Base-by-base conservation (phyloP, 2,113 vertebrate species). In the Tychaedon coryphoeus region DNA sequence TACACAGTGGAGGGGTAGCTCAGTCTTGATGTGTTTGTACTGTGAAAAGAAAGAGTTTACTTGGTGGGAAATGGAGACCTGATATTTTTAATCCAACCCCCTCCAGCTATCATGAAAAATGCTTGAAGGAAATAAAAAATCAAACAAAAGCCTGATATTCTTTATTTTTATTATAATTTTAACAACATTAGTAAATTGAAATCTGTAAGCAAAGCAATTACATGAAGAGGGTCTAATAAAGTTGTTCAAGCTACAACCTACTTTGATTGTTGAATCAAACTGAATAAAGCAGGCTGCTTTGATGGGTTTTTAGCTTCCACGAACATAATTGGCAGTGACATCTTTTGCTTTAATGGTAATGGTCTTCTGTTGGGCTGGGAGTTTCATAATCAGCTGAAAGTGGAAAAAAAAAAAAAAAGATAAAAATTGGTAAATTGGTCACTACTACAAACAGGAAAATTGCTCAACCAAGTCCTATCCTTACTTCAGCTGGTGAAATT, bases 351-450 rank as follows among this genome's bases (percentile, higher is more conserved):
- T 86, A 93, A 87, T 83, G 86, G 74, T 42, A 90, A 43, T 51
- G n/a, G 79, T 90, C 93, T 96, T 96, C 91, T 71, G 57, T 88
- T 88, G 78, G 69, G 88, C 72, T 83, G 78, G 48, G 71, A 69
- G 45, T 91, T 91, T 92, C 94, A 81, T 78, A 86, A 92, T 98
- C 96, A 98, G 88, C 98, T 98, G 94, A 77, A 97, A 97, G 74
- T 38, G 8, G 33, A 73, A 76, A 84, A 26, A 33, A 53, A 56
- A 25, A 48, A 56, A 25, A 42, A 38, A 14, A 40, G 9, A 26
- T 29, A 53, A 62, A 57, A 89, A 42, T 69, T 40, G 22, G 40
- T 81, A 62, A 89, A 42, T 69, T 40, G 22, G 40, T 81, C 15
- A 42, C n/a, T 73, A 14, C 31, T 62, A 34, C 38, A 33, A 82